Evolutionary conservation across 2,113 vertebrate species (phyloP), one percentile per base, ranked within the genome.

Genomic region (Scomber colias): DNA sequence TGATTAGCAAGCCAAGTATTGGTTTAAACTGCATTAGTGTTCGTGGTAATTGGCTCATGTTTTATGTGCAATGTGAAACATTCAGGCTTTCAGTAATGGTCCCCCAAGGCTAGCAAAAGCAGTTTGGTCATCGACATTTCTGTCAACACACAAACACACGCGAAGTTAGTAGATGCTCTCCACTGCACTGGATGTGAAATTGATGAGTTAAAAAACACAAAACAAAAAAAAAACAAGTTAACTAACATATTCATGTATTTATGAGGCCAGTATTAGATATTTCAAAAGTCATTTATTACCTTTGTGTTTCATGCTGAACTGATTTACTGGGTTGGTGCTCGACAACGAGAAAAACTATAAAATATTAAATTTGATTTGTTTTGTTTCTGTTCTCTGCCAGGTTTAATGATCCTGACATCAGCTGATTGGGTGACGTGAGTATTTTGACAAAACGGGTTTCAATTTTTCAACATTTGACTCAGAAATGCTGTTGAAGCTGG

Each of bases 21-120:
- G 90, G 86, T 91, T 92, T 89, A 85, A 92, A 92, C 53, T 83
- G 79, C 86, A 93, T 92, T 91, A 92, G 84, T 77, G 90, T 89
- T 91, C 19, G 72, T 82, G 55, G 83, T 90, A 92, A 94, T 93
- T 94, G 91, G 83, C 75, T 91, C 87, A 89, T 92, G 85, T 84
- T 92, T 93, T 90, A 90, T 94, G 87, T 84, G 87, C 81, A 75
- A 89, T 74, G 71, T 86, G 79, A 87, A 89, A 86, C 84, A 81
- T 60, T 86, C 60, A 70, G 77, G 70, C 66, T 83, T 64, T 82
- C 53, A 74, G 75, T 77, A 89, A 82, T 70, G 60, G 62, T 82
- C 71, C 84, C 90, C 62, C 1, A 31, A 82, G 84, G 90, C 79
- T 11, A 61, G 78, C 75, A 79, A 78, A 27, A 76, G 74, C 59